Base-by-base conservation (phyloP, 2,113 vertebrate genomes). In the Addax nasomaculatus region DNA sequence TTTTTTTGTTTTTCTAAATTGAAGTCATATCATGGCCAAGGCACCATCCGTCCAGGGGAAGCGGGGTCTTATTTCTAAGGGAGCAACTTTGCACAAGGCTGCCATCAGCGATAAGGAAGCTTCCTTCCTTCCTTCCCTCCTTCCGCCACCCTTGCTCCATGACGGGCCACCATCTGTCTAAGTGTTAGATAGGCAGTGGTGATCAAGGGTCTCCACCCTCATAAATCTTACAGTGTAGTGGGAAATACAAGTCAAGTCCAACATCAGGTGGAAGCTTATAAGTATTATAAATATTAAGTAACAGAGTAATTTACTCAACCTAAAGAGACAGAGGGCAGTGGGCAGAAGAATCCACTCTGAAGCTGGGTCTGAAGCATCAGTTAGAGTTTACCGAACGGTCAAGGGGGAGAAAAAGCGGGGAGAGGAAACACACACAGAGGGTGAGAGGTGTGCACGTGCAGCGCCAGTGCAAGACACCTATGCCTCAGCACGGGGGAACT, bases 81-180 rank as follows among this genome's bases (percentile, higher is more conserved):
- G 10, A 12, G 8, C 27, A 57, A 10, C 36, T 67, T n/a, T 43
- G 19, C 60, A 60, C 39, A 67, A 73, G 58, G 23, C 36, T 23
- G 78, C 14, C 25, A 0, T 49, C 15, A 7, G 33, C 14, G 14
- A 27, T 33, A 51, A 92, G 39, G 67, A 47, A 39, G 9, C 27
- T 21, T 17, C 25, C 29, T 53, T 7, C 27, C 30, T 33, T 16
- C 43, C 21, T 29, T 39, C 13, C 33, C 5, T 64, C 23, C n/a
- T 2, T 70, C 45, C 10, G 94, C 87, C 96, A 92, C 84, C 88
- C 67, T 97, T 64, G 45, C 60, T 91, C 83, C 62, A 51, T 64
- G 25, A 73, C 0, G 23, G 53, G 29, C n/a, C n/a, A 49, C 33
- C 36, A 8, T 51, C 49, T 49, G 8, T 51, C 45, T 33, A 47